These are phyloP conservation scores for Leptestheria dahalacensis DNA, from an alignment of 1,140 invertebrate genomes.

Conservation along the genomic window DNA sequence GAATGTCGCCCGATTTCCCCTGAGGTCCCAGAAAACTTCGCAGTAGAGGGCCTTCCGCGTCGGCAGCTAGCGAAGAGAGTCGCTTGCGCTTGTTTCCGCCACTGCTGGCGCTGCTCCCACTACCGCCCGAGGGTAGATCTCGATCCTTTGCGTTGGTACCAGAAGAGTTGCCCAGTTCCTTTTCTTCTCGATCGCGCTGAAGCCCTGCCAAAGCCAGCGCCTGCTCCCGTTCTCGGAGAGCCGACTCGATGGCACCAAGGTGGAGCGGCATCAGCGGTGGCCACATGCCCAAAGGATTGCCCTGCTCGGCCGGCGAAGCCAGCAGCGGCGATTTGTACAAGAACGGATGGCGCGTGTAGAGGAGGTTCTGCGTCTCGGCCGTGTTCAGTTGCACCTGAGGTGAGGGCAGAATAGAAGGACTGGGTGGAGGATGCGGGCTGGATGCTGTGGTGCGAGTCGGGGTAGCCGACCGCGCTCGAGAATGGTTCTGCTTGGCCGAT, in stretches of 20 bases:
- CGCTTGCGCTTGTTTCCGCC: neutral
- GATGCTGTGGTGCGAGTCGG: constrained; percentile 7
- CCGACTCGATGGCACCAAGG: constrained; percentile 12
- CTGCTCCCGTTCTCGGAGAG: constrained; percentile 17
- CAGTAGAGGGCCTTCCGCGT: neutral
- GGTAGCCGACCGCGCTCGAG: constrained; percentile 9
- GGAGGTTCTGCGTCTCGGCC: neutral
- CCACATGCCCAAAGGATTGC: constrained; percentile 32
- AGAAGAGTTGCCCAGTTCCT: neutral
- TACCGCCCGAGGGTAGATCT: neutral
- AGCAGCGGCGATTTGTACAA: constrained; percentile 14
- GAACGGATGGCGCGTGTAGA: neutral
- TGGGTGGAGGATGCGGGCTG: constrained; percentile 15
- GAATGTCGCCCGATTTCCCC: constrained; percentile 1
- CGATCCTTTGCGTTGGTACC: neutral
- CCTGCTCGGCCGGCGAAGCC: neutral
- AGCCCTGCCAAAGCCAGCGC: constrained; percentile 34
- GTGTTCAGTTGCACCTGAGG: neutral
- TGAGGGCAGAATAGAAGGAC: neutral
- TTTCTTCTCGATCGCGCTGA: constrained; percentile 31
- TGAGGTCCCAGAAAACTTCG: constrained; percentile 2
- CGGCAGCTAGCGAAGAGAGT: neutral
- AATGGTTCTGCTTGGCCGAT: constrained; percentile 13
- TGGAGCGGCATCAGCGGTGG: constrained; percentile 28
- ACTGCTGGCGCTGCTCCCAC: neutral